phyloP scores from a whole-genome alignment of 2,888 invertebrate genomes.

The Bombylius discolor region DNA sequence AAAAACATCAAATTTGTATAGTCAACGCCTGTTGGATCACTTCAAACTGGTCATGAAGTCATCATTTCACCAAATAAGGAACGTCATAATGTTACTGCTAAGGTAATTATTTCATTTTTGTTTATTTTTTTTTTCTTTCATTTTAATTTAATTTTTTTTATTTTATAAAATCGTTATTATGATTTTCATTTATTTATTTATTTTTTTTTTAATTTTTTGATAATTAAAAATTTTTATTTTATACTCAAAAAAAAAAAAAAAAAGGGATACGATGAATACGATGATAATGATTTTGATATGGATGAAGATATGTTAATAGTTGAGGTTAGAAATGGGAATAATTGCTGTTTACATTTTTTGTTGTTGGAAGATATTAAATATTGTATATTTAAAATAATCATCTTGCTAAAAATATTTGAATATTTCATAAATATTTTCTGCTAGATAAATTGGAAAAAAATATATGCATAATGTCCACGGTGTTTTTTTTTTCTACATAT shows the following conservation, averaged over 20 bases:
- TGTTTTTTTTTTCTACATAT: too few relatives aligned
- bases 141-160: background rate
- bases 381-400: too few relatives aligned
- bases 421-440: too few relatives aligned
- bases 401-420: too few relatives aligned
- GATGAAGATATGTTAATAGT: constrained; percentile 35
- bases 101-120: constrained; percentile 43
- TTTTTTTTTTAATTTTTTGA: background rate
- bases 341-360: too few relatives aligned
- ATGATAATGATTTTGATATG: constrained; percentile 27
- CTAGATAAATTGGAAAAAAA: too few relatives aligned
- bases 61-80: constrained; percentile 83
- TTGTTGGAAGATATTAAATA: too few relatives aligned
- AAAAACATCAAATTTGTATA: constrained; percentile 30
- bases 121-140: background rate
- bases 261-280: constrained; percentile 26
- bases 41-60: constrained; percentile 83
- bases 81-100: constrained; percentile 64
- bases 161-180: too few relatives aligned
- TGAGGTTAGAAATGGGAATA: constrained; percentile 29
- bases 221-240: background rate
- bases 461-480: too few relatives aligned
- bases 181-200: background rate
- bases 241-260: constrained; percentile 1
- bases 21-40: constrained; percentile 86